Percentiles rank a stretch among this genome's conserved stretches.
These are phyloP conservation scores for Ptiloglossa arizonensis DNA, from an alignment of 1,140 invertebrate species.

Conservation along the genomic window DNA sequence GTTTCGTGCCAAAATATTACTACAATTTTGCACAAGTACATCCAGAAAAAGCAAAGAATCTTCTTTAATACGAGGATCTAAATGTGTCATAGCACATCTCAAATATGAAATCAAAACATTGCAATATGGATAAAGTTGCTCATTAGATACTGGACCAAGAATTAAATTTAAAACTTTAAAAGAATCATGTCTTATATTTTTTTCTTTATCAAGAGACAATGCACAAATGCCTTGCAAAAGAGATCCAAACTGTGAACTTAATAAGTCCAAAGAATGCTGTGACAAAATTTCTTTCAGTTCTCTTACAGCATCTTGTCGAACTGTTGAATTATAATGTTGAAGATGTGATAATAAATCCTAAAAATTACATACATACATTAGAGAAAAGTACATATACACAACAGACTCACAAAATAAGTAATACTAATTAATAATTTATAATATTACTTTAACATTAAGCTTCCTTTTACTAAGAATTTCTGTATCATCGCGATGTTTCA, in stretches of 20 bases:
- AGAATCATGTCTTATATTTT: constrained; percentile 85
- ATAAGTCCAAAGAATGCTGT: constrained; percentile 80
- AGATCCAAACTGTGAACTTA: constrained; percentile 85
- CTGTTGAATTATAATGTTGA: constrained; percentile 89
- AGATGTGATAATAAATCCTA: constrained; percentile 89
- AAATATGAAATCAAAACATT: constrained; percentile 89
- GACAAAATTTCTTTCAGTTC: constrained; percentile 88
- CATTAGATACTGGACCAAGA: constrained; percentile 81
- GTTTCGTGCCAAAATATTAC: constrained; percentile 84
- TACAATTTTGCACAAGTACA: constrained; percentile 85
- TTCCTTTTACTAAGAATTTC: constrained; percentile 88
- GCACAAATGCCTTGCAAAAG: constrained; percentile 87
- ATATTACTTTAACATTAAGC: constrained; percentile 85
- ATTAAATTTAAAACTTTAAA: constrained; percentile 87
- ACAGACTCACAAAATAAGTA: constrained; percentile 9
- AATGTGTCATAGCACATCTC: constrained; percentile 93
- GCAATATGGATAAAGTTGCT: constrained; percentile 86
- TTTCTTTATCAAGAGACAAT: constrained; percentile 88
- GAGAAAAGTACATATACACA: constrained; percentile 4
- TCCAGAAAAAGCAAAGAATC: constrained; percentile 91
- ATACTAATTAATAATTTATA: constrained; percentile 10
- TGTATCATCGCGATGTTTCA: constrained; percentile 84
- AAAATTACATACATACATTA: constrained; percentile 47
- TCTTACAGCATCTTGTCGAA: constrained; percentile 86
- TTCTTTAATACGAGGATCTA: constrained; percentile 89